Base-by-base conservation (phyloP, 2,113 vertebrate genomes). In the Onychostoma macrolepis region DNA sequence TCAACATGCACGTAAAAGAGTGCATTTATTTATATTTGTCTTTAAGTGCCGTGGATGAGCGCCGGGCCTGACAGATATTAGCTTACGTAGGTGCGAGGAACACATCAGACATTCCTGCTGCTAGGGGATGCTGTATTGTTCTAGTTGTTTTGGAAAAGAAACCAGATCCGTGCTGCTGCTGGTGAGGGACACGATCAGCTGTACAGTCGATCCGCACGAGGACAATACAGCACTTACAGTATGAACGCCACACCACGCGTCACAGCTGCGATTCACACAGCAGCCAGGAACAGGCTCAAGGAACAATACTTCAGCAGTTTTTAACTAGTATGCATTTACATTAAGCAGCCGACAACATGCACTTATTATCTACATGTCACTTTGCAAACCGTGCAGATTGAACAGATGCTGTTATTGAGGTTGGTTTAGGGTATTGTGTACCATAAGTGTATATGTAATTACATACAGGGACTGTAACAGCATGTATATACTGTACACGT, bases 101-200 rank as follows among this genome's bases (percentile, higher is more conserved):
- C 6, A 56, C 17, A 41, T 50, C 50, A 56, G 75, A 50, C 41
- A 48, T 11, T 43, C 4, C 11, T 48, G 38, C 69, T 69, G 45
- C 80, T 75, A n/a, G 24, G 19, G 63, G 53, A 71, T 11, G 17
- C 8, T 21, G n/a, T 45, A 58, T 89, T 84, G 79, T 81, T 87
- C 17, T 36, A 19, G 28, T 80, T 87, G 85, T 87, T 85, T 71
- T 84, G 77, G 83, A 67, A 86, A 85, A 80, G 87, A 80, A 87
- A 88, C 9, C 28, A 2, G 75, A 87, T 84, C 78, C 67, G 87
- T 48, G 75, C 74, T 58, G 50, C 50, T 71, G 65, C 15, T 1
- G 77, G 26, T 28, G 56, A 61, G 58, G 19, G 15, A 28, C 21
- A 21, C n/a, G 30, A 19, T 45, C 11, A 43, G 1, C 26, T n/a